A percentile compares a stretch with the other conserved stretches of the same genome.
Conservation (phyloP, 2,113 vertebrate genomes). For the Coregonus clupeaformis region DNA sequence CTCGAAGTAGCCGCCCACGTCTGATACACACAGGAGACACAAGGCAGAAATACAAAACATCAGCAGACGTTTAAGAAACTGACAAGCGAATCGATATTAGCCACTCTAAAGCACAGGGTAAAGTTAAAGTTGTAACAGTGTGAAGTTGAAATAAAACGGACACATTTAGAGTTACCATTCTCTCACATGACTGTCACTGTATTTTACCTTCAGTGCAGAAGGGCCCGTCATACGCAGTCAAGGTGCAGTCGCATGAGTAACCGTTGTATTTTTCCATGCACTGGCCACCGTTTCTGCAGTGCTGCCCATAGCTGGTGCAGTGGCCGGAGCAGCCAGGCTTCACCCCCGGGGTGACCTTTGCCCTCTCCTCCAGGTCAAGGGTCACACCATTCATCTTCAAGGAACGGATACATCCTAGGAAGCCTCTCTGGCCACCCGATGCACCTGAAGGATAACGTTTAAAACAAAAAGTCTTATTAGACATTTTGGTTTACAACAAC, state of each 20-base stretch:
- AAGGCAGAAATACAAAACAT: neutral
- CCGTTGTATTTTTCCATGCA: constrained; percentile 94
- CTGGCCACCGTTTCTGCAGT: constrained; percentile 88
- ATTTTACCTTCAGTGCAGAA: constrained; percentile 88
- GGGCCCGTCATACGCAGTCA: constrained; percentile 86
- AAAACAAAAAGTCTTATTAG: too few relatives aligned
- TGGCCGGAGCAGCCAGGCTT: constrained; percentile 92
- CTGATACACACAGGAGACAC: constrained; percentile 60
- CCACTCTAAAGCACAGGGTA: too few relatives aligned
- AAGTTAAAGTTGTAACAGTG: too few relatives aligned
- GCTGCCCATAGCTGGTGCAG: constrained; percentile 85
- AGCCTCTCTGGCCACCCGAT: constrained; percentile 88
- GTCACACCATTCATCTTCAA: constrained; percentile 89
- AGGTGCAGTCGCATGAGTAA: constrained; percentile 90
- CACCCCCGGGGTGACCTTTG: constrained; percentile 82
- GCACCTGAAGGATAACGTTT: constrained; percentile 75
- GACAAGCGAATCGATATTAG: too few relatives aligned
- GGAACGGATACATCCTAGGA: constrained; percentile 92
- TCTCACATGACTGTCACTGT: neutral
- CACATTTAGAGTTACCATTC: too few relatives aligned
- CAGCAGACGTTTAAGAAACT: neutral
- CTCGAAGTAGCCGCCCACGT: constrained; percentile 96
- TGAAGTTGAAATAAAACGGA: too few relatives aligned
- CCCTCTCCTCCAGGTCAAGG: constrained; percentile 88
- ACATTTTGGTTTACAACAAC: too few relatives aligned